phyloP scores from a whole-genome alignment of 2,113 vertebrate genomes.

The Silurus meridionalis region DNA sequence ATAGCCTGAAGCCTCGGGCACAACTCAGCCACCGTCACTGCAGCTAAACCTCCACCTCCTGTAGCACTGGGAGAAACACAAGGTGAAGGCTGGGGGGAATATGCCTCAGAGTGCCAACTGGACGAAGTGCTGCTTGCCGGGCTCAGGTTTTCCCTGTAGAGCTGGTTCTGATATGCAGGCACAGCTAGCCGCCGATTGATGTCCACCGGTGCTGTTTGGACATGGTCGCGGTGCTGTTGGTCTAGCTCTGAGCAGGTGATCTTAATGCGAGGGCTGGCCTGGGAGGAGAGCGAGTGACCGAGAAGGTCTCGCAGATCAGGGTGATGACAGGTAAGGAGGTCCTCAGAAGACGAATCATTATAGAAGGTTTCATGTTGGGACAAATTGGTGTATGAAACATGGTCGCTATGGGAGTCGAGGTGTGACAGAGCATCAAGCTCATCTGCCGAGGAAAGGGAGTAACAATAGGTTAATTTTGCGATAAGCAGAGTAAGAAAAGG shows the following conservation, averaged over 20 bases:
- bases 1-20: slow-evolving; percentile 88
- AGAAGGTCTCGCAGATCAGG: slow-evolving; percentile 51
- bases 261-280: slow-evolving; percentile 91
- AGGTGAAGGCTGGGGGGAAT: slow-evolving; percentile 86
- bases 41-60: slow-evolving; percentile 51
- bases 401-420: background rate
- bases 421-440: slow-evolving; percentile 19
- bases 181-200: slow-evolving; percentile 79
- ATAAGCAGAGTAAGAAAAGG: background rate
- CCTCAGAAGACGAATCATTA: slow-evolving; percentile 6
- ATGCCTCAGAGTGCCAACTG: slow-evolving; percentile 87
- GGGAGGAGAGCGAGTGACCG: slow-evolving; percentile 60
- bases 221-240: slow-evolving; percentile 79
- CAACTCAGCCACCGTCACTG: slow-evolving; percentile 81
- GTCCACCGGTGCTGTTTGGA: slow-evolving; percentile 78
- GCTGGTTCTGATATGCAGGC: slow-evolving; percentile 76
- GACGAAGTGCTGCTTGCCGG: slow-evolving; percentile 97
- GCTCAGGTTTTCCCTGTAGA: slow-evolving; percentile 90
- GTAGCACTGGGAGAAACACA: slow-evolving; percentile 83
- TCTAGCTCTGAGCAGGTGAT: slow-evolving; percentile 92
- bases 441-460: slow-evolving; percentile 16
- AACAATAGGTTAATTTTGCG: background rate
- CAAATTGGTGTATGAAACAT: slow-evolving; percentile 26
- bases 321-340: slow-evolving; percentile 67
- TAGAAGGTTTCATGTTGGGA: slow-evolving; percentile 6